Base-by-base conservation (phyloP, 2,888 invertebrate species). In the Halocaridina rubra region DNA sequence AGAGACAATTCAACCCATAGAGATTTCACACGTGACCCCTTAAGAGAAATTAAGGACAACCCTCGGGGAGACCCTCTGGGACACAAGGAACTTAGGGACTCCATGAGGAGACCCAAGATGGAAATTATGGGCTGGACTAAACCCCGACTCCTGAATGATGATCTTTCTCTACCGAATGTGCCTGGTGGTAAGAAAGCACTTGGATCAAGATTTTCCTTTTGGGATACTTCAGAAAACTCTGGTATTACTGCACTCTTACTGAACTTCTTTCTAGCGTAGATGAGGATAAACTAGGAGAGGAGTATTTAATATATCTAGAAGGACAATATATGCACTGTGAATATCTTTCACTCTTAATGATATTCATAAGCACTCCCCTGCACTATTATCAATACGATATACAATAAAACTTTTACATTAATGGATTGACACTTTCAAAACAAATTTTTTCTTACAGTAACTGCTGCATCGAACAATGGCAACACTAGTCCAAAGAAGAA, bases 101-200 rank as follows among this genome's bases (percentile, higher is more conserved):
- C 71, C 22, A 33, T 67, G 8, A 64, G 87, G 8, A 82, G 80
- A 64, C 81, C 80, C 32, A 82, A 61, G 59, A 69, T 74, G 59
- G 87, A 87, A 39, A 69, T 74, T 5, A 72, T 75, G 29, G 81
- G 79, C 0, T 82, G 87, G 80, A 72, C 67, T 29, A 82, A 80
- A 59, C 74, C 82, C 3, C 79, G 81, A 13, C 81, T 77, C 7
- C 75, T 82, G 27, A 87, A 82, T 27, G 84, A 85, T 39, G 93
- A 93, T 85, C 92, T 94, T 84, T 92, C 92, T 0, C 90, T 94
- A 86, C 94, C 94, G 0, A 93, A 93, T 89, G 92, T 94, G 29
- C 93, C 93, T 5, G 94, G 94, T 79, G 87, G 87, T 84, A 53
- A 67, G 30, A 53, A 19, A 53, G 2, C 19, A 3, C 53, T 53